Evolutionary conservation across 2,888 invertebrate species (phyloP).

Genomic region (Bugula neritina): DNA sequence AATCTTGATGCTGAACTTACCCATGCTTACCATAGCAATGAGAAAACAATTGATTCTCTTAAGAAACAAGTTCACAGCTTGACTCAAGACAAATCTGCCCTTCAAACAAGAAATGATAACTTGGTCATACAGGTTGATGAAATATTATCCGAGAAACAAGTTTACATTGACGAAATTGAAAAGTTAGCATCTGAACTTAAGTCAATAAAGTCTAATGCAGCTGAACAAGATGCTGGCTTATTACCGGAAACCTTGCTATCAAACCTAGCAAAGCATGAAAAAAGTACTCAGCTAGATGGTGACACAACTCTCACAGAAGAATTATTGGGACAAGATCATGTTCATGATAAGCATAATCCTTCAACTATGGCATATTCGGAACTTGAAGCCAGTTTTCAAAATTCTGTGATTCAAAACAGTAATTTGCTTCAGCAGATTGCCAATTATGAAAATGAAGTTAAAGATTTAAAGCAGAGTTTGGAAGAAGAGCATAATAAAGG

Average conservation of each 20-base stretch:
- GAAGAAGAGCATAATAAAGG: conserved; percentile 36
- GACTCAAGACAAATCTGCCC: conserved; percentile 20
- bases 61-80: conserved; percentile 8
- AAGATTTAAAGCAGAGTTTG: conserved; percentile 30
- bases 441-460: background rate
- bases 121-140: background rate
- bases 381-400: background rate
- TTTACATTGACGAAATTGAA: conserved; percentile 23
- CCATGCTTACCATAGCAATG: background rate
- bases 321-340: background rate
- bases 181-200: background rate
- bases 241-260: background rate
- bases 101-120: conserved; percentile 3
- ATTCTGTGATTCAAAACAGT: background rate
- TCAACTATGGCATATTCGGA: background rate
- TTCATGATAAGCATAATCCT: background rate
- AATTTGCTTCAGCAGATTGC: conserved; percentile 8
- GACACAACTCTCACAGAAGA: background rate
- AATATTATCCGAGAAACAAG: conserved; percentile 13
- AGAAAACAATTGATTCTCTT: background rate
- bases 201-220: background rate
- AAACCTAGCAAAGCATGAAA: background rate
- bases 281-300: background rate
- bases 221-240: background rate
- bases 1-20: conserved; percentile 14